phyloP scores from a whole-genome alignment of 1,140 invertebrate species.

The Bombus vancouverensis region DNA sequence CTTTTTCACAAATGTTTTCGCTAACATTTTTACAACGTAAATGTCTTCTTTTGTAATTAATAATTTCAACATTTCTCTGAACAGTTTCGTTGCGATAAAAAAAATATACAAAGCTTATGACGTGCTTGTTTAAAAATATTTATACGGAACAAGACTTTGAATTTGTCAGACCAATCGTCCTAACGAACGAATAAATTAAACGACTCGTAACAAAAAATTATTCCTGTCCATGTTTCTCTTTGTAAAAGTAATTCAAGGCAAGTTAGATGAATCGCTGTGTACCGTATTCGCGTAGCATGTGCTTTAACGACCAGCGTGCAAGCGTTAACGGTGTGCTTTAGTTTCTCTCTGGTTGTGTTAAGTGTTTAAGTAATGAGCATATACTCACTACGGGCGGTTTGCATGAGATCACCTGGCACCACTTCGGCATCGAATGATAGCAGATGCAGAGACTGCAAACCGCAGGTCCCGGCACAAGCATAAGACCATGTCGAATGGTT shows the following conservation, averaged over 20 bases:
- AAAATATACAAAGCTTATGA: too few species aligned
- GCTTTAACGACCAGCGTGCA: too few species aligned
- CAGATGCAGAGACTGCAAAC: conserved; percentile 94
- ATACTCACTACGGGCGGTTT: conserved; percentile 90
- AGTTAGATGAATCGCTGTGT: background rate
- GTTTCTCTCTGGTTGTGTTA: background rate
- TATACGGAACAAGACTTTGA: too few species aligned
- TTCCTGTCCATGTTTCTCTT: too few species aligned
- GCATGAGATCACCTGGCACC: conserved; percentile 95
- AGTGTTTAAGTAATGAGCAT: too few species aligned
- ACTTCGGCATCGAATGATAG: conserved; percentile 91
- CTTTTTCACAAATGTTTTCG: background rate
- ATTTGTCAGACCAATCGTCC: too few species aligned
- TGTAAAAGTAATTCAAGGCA: background rate
- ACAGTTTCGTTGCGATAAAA: background rate
- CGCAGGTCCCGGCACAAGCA: conserved; percentile 92
- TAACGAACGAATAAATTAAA: too few species aligned
- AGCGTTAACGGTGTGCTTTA: too few species aligned
- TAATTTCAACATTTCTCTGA: background rate
- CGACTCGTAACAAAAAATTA: rapidly evolving
- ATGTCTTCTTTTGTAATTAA: background rate
- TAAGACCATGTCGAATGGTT: conserved; percentile 88
- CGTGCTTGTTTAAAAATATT: too few species aligned
- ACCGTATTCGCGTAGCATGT: too few species aligned
- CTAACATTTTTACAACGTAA: too few species aligned